These are phyloP conservation scores for Porites lobata DNA, from an alignment of 92 coral and sea anemone species.

Conservation along the genomic window DNA sequence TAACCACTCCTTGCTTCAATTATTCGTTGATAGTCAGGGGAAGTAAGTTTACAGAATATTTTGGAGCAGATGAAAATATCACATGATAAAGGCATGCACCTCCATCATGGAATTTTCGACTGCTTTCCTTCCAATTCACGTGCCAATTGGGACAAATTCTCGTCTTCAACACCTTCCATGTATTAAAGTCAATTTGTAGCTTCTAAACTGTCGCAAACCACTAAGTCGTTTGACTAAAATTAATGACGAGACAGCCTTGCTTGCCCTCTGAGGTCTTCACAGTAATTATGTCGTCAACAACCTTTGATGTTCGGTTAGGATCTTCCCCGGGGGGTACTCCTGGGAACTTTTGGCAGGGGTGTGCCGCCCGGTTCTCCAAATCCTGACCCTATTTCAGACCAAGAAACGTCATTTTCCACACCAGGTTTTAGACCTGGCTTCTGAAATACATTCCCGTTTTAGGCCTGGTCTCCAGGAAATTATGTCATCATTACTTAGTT, in stretches of 20 bases:
- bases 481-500: no score
- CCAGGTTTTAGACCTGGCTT: no score
- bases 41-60: constrained; percentile 36
- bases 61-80: constrained; percentile 42
- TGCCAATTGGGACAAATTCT: not conserved
- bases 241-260: constrained; percentile 13
- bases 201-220: constrained; percentile 17
- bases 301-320: constrained; percentile 30
- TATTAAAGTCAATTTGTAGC: constrained; percentile 14
- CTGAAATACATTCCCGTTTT: no score
- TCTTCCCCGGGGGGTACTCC: not conserved
- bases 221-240: constrained; percentile 7
- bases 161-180: constrained; percentile 31
- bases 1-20: constrained; percentile 45
- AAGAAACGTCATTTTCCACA: no score
- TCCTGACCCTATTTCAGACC: no score
- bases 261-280: constrained; percentile 41
- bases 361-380: no score
- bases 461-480: no score
- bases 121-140: not conserved
- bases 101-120: constrained; percentile 3
- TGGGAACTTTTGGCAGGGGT: no score
- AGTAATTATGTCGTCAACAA: constrained; percentile 52
- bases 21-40: constrained; percentile 48
- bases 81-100: constrained; percentile 34